Evolutionary conservation across 2,888 invertebrate genomes (phyloP).

Genomic region (Amorpha juglandis): DNA sequence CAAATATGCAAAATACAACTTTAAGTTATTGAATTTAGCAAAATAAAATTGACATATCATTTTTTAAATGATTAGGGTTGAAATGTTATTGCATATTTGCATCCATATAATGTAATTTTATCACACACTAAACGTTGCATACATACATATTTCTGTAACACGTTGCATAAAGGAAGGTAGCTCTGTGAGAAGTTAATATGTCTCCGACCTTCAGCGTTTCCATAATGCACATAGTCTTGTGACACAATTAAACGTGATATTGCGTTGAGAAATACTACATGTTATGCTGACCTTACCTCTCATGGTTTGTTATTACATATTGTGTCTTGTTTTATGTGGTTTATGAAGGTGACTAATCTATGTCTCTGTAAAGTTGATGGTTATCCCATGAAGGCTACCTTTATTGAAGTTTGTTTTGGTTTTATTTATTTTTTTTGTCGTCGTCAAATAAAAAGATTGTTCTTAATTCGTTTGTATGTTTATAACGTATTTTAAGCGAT

Average conservation of each 20-base stretch:
- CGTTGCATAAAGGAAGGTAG: neutral
- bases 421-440: neutral
- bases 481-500: too few species aligned
- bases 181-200: slow-evolving; percentile 9
- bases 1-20: too few species aligned
- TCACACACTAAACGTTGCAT: too few species aligned
- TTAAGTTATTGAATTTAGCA: too few species aligned
- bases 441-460: too few species aligned
- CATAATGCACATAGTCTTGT: slow-evolving; percentile 18
- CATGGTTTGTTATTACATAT: neutral
- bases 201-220: neutral
- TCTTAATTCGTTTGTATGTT: too few species aligned
- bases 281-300: neutral
- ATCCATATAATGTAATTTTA: too few species aligned
- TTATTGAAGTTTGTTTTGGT: neutral
- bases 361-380: neutral
- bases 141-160: too few species aligned
- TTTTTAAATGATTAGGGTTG: too few species aligned
- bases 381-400: neutral
- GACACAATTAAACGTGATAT: slow-evolving; percentile 19
- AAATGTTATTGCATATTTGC: too few species aligned
- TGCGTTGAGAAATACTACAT: slow-evolving; percentile 8
- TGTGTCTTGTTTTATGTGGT: neutral
- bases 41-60: too few species aligned
- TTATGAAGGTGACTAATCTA: neutral